Percentiles rank a stretch among this genome's conserved stretches.
phyloP scores from a whole-genome alignment of 2,113 vertebrate genomes.

The Austrofundulus limnaeus region DNA sequence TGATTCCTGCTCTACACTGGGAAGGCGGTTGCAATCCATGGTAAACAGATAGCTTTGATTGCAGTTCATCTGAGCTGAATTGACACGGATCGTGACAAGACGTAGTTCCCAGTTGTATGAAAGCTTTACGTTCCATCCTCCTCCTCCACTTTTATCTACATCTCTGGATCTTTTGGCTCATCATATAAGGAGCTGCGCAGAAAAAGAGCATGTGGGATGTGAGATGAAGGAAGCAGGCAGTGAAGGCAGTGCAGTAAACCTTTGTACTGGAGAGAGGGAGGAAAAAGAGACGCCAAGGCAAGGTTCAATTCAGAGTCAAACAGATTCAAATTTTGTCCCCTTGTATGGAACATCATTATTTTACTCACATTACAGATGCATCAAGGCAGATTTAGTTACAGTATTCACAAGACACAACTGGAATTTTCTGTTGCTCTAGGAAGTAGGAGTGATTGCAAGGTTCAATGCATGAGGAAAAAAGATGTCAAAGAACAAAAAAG shows the following conservation, averaged over 20 bases:
- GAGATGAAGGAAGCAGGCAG: constrained; percentile 18
- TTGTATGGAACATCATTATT: not conserved
- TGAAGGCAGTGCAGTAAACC: not conserved
- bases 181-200: constrained; percentile 4
- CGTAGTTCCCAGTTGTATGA: constrained; percentile 23
- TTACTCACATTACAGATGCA: not conserved
- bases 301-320: constrained; percentile 1
- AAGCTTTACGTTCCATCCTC: constrained; percentile 27
- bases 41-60: constrained; percentile 65
- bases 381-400: constrained; percentile 13
- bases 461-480: not conserved
- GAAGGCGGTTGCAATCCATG: constrained; percentile 48
- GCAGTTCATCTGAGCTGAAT: constrained; percentile 58
- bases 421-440: not conserved
- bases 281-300: not conserved
- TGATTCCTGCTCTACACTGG: constrained; percentile 43
- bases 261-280: not conserved
- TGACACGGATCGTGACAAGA: constrained; percentile 49
- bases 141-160: constrained; percentile 23
- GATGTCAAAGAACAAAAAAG: constrained; percentile 31
- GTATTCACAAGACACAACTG: not conserved
- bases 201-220: constrained; percentile 15
- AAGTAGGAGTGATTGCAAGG: constrained; percentile 2
- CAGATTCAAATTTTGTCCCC: not conserved
- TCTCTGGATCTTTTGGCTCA: constrained; percentile 28